Percentiles rank a stretch among this genome's conserved stretches.
Evolutionary conservation across 2,888 invertebrate genomes (phyloP).

Genomic region (Apodemia mormo): DNA sequence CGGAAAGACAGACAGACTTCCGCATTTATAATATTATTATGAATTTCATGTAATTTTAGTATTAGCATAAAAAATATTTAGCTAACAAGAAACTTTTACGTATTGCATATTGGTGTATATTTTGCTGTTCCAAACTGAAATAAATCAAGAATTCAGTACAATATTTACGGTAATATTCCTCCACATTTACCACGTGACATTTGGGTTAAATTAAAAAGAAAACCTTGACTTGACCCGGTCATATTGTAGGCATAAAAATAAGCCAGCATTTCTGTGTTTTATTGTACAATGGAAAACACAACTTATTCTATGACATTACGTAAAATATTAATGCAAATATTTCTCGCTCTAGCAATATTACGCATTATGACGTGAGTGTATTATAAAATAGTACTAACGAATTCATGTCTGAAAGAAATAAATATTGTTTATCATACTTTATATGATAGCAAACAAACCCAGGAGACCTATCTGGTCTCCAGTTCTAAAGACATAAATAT

Average conservation of each 20-base stretch:
- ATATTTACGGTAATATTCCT: not conserved
- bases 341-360: not conserved
- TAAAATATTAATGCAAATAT: constrained; percentile 11
- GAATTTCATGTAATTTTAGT: too few relatives aligned
- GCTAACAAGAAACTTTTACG: not conserved
- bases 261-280: constrained; percentile 12
- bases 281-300: constrained; percentile 11
- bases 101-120: not conserved
- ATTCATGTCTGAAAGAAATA: not conserved
- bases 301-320: not conserved
- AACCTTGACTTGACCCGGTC: constrained; percentile 8
- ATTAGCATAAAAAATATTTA: not conserved
- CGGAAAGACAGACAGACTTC: too few relatives aligned
- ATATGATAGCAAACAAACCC: too few relatives aligned
- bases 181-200: constrained; percentile 3
- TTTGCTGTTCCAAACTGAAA: not conserved
- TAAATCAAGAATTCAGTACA: not conserved
- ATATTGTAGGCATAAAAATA: constrained; percentile 13
- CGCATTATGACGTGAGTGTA: not conserved
- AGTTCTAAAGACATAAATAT: too few relatives aligned
- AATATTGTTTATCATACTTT: too few relatives aligned
- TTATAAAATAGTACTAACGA: not conserved
- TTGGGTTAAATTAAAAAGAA: constrained; percentile 9
- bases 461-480: too few relatives aligned
- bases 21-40: too few relatives aligned